These are phyloP conservation scores for Drosophila parthenogenetica DNA, from an alignment of 2,888 invertebrate species.

Conservation along the genomic window DNA sequence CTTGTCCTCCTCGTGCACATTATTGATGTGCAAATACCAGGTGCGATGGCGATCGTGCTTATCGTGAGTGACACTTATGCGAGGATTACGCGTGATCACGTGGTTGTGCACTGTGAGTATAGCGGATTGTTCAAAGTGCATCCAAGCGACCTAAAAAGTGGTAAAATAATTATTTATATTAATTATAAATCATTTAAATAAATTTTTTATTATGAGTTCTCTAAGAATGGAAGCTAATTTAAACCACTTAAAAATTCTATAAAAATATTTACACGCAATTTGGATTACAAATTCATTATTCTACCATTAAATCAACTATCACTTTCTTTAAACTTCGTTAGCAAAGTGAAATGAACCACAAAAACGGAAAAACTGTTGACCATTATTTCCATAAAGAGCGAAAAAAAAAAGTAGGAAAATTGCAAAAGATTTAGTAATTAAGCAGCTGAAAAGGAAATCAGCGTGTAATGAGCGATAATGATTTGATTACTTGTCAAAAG, in stretches of 20 bases:
- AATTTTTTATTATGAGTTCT: too few species aligned
- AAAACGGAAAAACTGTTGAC: background rate
- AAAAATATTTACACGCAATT: background rate
- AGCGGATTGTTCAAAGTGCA: constrained; percentile 97
- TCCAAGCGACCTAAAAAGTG: constrained; percentile 94
- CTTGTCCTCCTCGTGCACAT: constrained; percentile 95
- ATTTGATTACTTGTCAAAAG: constrained; percentile 71
- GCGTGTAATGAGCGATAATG: constrained; percentile 73
- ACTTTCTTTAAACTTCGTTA: background rate
- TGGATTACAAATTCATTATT: background rate
- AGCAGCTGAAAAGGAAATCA: constrained; percentile 50
- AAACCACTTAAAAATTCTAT: too few species aligned
- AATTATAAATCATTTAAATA: background rate
- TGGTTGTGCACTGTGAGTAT: constrained; percentile 97
- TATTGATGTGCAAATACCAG: constrained; percentile 96
- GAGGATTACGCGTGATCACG: constrained; percentile 96
- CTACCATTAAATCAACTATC: background rate
- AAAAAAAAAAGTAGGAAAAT: constrained; percentile 12
- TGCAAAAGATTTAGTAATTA: constrained; percentile 70
- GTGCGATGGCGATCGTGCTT: constrained; percentile 93
- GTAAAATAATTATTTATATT: background rate
- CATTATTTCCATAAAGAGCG: background rate
- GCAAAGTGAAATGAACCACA: constrained; percentile 1
- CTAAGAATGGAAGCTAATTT: too few species aligned
- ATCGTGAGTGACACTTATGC: constrained; percentile 96